Base-by-base conservation (phyloP, 1,140 invertebrate genomes). In the Atopsyche davidsoni region DNA sequence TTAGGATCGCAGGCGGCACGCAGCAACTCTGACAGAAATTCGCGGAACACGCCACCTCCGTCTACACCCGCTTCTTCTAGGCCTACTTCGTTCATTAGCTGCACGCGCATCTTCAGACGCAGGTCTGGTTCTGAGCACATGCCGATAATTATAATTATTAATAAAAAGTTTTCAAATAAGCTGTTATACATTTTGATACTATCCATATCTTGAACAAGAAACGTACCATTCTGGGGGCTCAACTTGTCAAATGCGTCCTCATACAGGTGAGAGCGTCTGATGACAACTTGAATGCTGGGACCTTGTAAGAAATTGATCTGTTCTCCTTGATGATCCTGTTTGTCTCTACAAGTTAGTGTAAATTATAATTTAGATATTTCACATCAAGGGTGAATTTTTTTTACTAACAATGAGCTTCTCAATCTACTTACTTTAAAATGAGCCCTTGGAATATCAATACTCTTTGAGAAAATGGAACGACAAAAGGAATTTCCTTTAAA, bases 161-260 rank as follows among this genome's bases (percentile, higher is more conserved):
- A n/a, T n/a, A n/a, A n/a, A n/a, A n/a, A n/a, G n/a, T n/a, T n/a
- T n/a, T n/a, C n/a, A n/a, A n/a, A n/a, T n/a, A n/a, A n/a, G n/a
- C n/a, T n/a, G n/a, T n/a, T n/a, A n/a, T n/a, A n/a, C n/a, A n/a
- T n/a, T n/a, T n/a, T n/a, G n/a, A n/a, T n/a, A 16, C 14, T 10
- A 25, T n/a, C 40, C 23, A 35, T 21, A n/a, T n/a, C n/a, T n/a
- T n/a, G n/a, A n/a, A n/a, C n/a, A n/a, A 21, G 32, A 40, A 34
- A 42, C 62, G 64, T 69, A 87, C 87, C 87, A 75, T 95, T 97
- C 60, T 92, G 87, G 1, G 79, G 78, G 3, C 91, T 91, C 0
- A 98, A 70, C 68, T 95, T 95, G 21, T 95, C 92, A 69, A 93
- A 97, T 0, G 95, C 92, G 75, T 98, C 96, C 72, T 98, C 96